These are phyloP conservation scores for Rousettus madagascariensis DNA, from an alignment of 2,797 vertebrate genomes.

Conservation along the genomic window DNA sequence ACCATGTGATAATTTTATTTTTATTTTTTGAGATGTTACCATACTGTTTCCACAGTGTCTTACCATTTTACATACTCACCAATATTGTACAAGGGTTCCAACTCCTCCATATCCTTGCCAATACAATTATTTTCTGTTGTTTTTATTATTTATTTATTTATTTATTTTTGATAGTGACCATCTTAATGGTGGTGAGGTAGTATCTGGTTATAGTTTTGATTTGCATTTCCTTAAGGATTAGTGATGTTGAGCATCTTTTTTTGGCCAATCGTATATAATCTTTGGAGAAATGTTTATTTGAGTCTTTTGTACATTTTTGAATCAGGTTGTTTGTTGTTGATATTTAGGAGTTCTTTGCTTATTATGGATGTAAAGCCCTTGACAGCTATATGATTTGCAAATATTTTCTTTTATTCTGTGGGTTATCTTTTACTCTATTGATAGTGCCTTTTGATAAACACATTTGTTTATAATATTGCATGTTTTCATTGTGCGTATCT, in stretches of 20 bases:
- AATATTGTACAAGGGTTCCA: not conserved
- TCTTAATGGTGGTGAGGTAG: not conserved
- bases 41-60: not conserved
- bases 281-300: not conserved
- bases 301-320: not conserved
- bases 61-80: not conserved
- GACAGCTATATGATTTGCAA: not conserved
- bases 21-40: not conserved
- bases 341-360: not conserved
- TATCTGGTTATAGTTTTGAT: not conserved
- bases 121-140: not conserved
- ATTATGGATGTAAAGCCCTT: not conserved
- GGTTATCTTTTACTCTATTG: not conserved
- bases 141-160: no score
- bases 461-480: not conserved
- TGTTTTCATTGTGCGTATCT: not conserved
- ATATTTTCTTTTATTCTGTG: not conserved
- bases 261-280: not conserved
- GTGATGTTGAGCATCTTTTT: not conserved
- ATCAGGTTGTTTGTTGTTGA: not conserved
- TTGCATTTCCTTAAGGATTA: not conserved
- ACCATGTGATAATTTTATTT: not conserved
- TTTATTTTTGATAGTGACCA: no score
- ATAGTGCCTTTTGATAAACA: not conserved
- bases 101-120: not conserved